phyloP scores from a whole-genome alignment of 2,888 invertebrate species.

The Brachylomia viminalis region DNA sequence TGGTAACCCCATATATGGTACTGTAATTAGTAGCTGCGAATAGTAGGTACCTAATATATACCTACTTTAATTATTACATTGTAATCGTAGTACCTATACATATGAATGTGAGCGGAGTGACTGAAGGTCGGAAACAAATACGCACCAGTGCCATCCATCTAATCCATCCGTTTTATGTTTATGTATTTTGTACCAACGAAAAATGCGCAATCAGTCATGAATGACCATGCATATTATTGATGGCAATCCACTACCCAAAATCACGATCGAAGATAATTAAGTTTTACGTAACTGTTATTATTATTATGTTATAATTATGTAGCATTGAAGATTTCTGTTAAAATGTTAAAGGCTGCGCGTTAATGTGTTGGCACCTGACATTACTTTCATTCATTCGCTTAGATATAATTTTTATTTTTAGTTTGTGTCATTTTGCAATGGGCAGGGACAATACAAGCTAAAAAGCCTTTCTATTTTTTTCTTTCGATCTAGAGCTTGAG shows the following conservation, averaged over 20 bases:
- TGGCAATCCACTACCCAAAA: constrained; percentile 48
- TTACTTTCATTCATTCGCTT: constrained; percentile 30
- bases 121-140: constrained; percentile 58
- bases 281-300: constrained; percentile 48
- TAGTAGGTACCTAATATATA: background rate
- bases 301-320: constrained; percentile 33
- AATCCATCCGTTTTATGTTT: constrained; percentile 31
- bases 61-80: background rate
- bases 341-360: constrained; percentile 46
- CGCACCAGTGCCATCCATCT: constrained; percentile 23
- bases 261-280: constrained; percentile 55
- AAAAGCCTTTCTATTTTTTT: background rate
- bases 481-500: background rate
- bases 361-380: background rate
- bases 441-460: background rate
- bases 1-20: constrained; percentile 7
- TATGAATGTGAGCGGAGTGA: constrained; percentile 44
- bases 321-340: constrained; percentile 53
- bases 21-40: constrained; percentile 13
- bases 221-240: constrained; percentile 53
- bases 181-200: constrained; percentile 31
- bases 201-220: constrained; percentile 54
- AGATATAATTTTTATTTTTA: background rate
- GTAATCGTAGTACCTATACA: background rate
- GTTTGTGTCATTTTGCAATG: background rate